A percentile compares a stretch with the other conserved stretches of the same genome.
Conservation (phyloP, 2,113 vertebrate genomes). For the Colistium nudipinnis region DNA sequence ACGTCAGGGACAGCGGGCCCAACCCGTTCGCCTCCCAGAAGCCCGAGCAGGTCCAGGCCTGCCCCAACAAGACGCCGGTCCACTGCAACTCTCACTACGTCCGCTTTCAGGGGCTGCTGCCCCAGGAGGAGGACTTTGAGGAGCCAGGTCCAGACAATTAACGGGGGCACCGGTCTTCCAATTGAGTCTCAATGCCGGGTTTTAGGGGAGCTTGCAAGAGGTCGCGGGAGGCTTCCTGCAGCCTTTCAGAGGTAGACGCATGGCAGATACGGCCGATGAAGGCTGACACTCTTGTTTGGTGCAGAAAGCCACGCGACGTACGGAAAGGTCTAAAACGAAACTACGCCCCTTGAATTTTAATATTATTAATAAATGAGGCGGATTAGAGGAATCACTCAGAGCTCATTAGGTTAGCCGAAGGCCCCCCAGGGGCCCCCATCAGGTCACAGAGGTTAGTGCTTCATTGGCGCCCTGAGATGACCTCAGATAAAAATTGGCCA, state of each 20-base stretch:
- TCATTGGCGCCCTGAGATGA: neutral
- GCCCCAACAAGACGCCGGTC: constrained; percentile 88
- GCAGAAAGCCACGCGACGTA: neutral
- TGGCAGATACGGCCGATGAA: neutral
- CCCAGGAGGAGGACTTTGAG: constrained; percentile 57
- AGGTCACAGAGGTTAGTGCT: neutral
- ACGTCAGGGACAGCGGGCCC: constrained; percentile 80
- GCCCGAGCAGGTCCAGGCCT: constrained; percentile 90
- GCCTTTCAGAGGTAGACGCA: neutral
- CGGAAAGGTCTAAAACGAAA: neutral
- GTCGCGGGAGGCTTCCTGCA: neutral
- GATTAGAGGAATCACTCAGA: constrained; percentile 10
- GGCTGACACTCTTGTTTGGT: neutral
- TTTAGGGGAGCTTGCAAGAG: too few species aligned
- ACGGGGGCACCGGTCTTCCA: too few species aligned
- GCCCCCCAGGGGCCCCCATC: neutral
- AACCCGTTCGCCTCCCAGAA: constrained; percentile 90
- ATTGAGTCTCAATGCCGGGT: too few species aligned
- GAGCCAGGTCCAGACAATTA: constrained; percentile 51
- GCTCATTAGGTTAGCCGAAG: constrained; percentile 18
- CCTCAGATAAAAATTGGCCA: constrained; percentile 10
- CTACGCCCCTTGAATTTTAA: neutral
- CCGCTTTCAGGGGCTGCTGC: constrained; percentile 81
- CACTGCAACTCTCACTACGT: constrained; percentile 89
- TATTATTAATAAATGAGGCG: constrained; percentile 7